Percentiles rank a stretch among this genome's conserved stretches.
Evolutionary conservation across 2,797 vertebrate genomes (phyloP).

Genomic region (Kryptolebias ocellatus): DNA sequence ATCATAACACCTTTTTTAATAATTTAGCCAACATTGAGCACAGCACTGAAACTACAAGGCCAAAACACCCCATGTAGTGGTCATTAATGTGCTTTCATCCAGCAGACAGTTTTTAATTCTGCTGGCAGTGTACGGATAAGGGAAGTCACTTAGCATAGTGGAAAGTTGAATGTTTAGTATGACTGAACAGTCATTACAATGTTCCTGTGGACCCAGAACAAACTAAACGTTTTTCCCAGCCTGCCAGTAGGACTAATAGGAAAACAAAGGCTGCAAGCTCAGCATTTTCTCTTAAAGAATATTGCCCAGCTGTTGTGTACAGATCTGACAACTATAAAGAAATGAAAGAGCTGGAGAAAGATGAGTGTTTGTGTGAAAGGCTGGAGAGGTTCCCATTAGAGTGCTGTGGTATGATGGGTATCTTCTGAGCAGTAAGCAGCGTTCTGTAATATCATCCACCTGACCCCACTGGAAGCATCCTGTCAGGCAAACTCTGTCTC

Average conservation of each 20-base stretch:
- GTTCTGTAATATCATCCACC: slow-evolving; percentile 45
- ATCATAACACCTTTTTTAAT: neutral
- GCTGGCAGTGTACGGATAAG: slow-evolving; percentile 1
- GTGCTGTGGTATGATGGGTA: slow-evolving; percentile 26
- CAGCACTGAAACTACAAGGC: neutral
- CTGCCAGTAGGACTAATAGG: slow-evolving; percentile 57
- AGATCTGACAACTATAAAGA: slow-evolving; percentile 12
- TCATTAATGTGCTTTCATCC: slow-evolving; percentile 31
- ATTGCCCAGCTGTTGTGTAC: neutral
- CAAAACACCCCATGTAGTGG: slow-evolving; percentile 68
- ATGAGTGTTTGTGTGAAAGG: slow-evolving; percentile 20
- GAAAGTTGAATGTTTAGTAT: slow-evolving; percentile 38
- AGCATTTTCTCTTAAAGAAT: slow-evolving; percentile 31
- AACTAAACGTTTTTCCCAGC: slow-evolving; percentile 36
- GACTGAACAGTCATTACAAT: slow-evolving; percentile 23
- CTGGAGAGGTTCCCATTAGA: slow-evolving; percentile 34
- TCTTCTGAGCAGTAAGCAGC: slow-evolving; percentile 30
- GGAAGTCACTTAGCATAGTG: slow-evolving; percentile 35
- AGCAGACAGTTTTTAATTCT: neutral
- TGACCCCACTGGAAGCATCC: slow-evolving; percentile 41
- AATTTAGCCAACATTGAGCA: neutral
- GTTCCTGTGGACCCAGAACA: slow-evolving; percentile 30
- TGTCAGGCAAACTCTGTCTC: slow-evolving; percentile 17
- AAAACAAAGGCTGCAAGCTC: slow-evolving; percentile 44
- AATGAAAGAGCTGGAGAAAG: neutral